Evolutionary conservation across 2,888 invertebrate species (phyloP).

Genomic region (Melipona bicolor): DNA sequence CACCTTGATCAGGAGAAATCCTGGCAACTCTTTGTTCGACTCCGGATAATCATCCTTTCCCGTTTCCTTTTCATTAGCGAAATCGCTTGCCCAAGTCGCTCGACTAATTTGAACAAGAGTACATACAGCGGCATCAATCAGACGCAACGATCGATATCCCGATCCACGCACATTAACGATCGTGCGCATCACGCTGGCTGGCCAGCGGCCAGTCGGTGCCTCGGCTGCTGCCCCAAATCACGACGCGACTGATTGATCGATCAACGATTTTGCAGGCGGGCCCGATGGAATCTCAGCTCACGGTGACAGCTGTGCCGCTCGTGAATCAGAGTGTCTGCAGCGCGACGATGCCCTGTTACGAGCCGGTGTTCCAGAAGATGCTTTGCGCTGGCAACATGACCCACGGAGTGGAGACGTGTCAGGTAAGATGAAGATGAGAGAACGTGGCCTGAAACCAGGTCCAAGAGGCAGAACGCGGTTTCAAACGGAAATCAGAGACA

Average conservation of each 20-base stretch:
- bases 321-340: slow-evolving; percentile 62
- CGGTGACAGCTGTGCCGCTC: slow-evolving; percentile 53
- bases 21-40: no score
- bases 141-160: neutral
- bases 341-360: slow-evolving; percentile 62
- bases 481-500: neutral
- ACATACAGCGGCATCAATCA: neutral
- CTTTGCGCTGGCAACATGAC: slow-evolving; percentile 87
- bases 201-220: neutral
- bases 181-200: neutral
- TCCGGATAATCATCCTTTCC: no score
- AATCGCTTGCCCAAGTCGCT: neutral
- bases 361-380: slow-evolving; percentile 85
- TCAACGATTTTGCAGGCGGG: slow-evolving; percentile 36
- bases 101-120: neutral
- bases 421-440: slow-evolving; percentile 82
- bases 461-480: slow-evolving; percentile 11
- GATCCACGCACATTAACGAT: no score
- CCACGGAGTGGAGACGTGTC: slow-evolving; percentile 86
- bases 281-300: slow-evolving; percentile 33
- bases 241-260: neutral
- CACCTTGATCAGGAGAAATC: no score
- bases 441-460: slow-evolving; percentile 18
- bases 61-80: no score
- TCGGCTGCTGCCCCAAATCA: neutral